Evolutionary conservation across 2,888 invertebrate genomes (phyloP), one percentile per base, ranked within the genome.

Genomic region (Danaus chrysippus): DNA sequence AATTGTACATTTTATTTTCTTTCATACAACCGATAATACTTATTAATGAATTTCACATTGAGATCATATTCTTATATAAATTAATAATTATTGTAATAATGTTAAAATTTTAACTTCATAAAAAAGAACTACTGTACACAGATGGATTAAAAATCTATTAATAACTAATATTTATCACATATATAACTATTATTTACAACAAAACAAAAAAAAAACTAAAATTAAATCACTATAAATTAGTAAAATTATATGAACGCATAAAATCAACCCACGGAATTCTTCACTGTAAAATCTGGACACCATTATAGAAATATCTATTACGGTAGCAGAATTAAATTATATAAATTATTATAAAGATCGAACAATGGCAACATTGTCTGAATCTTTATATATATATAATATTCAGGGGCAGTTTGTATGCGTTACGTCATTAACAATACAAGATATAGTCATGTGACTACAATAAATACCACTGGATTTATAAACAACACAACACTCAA

Each of bases 51-150:
- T 78, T 76, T 49, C 49, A 49, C 49, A 81, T 70, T 85, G 86
- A 85, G 86, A 85, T 85, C 86, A 83, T 76, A 74, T 77, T 68
- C 77, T 77, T 79, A 79, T 64, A 62, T 55, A 64, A 58, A 59
- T 60, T 55, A 17, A 41, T 61, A 59, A 56, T 44, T 42, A 60
- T 52, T 13, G 12, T 13, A 46, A 46, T n/a, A 12, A 46, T 13
- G 5, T 46, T 46, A 13, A 46, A 13, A 46, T 15, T 9, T 46
- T 46, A n/a, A 13, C 1, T 1, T 13, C 2, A 13, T 13, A 11
- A 12, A 12, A 13, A 12, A 13, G 13, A 46, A 46, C 15, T 5
- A 5, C 23, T 34, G 23, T 34, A 34, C 23, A 34, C 6, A 23
- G 3, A 34, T 34, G 0, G 23, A 34, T 34, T 34, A 34, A 34